Evolutionary conservation across 2,888 invertebrate genomes (phyloP).

Genomic region (Calephelis perditalis): DNA sequence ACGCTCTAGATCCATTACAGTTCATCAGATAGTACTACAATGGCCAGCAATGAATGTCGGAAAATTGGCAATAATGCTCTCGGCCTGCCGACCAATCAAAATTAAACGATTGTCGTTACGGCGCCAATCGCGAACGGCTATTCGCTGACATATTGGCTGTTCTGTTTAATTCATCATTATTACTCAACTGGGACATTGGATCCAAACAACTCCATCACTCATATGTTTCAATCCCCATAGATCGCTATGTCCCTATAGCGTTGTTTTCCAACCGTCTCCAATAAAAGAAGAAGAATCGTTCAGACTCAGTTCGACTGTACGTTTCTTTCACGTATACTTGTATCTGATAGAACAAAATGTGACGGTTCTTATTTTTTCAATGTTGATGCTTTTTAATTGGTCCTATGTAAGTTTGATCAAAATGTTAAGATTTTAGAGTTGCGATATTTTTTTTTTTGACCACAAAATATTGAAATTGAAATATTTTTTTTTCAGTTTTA

Average conservation of each 20-base stretch:
- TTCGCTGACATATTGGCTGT: constrained; percentile 28
- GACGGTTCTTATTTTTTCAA: no score
- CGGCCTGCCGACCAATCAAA: constrained; percentile 35
- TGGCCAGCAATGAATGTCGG: constrained; percentile 4
- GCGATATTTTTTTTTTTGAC: no score
- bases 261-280: no score
- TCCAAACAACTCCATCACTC: constrained; percentile 13
- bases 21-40: constrained; percentile 10
- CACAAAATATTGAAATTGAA: no score
- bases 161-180: constrained; percentile 26
- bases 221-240: constrained; percentile 15
- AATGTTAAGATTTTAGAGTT: no score
- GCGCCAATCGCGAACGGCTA: constrained; percentile 29
- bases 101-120: constrained; percentile 37
- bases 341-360: no score
- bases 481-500: no score
- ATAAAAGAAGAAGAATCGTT: no score
- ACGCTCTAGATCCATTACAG: neutral
- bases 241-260: neutral
- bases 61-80: constrained; percentile 23
- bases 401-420: no score
- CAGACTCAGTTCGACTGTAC: no score
- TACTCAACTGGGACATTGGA: constrained; percentile 6
- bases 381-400: no score
- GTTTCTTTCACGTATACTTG: no score